Evolutionary conservation across 37 sponge, comb jelly and placozoan genomes (phyloP), one percentile per base, ranked within the genome.

Genomic region (Haliclona indistincta): DNA sequence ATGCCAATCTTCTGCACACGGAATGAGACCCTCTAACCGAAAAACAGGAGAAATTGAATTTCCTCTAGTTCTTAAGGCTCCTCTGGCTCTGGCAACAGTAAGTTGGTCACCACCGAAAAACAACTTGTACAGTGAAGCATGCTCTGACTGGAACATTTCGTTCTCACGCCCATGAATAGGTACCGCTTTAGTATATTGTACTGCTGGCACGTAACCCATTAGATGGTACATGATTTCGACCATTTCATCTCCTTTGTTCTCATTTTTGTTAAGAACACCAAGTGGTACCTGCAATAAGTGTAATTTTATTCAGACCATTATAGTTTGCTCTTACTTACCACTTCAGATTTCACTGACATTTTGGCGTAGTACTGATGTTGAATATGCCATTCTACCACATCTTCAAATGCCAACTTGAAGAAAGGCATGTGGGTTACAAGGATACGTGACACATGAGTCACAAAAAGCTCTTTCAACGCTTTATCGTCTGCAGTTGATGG

Each of bases 201-300:
- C 38, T 37, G 35, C 67, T 42, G 43, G 79, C 13, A 78, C 64
- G 38, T 75, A 75, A 25, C n/a, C 25, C 13, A 62, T 3, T n/a
- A 63, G 38, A 43, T 60, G 41, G 17, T 43, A 32, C 75, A 74
- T 60, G 61, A 74, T 75, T 23, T 62, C 64, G 22, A 75, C 56
- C 76, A 80, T 58, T 40, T 80, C 81, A 47, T 67, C 81, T 44
- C 25, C 41, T 47, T 68, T 80, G 41, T 70, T 80, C 32, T 80
- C 81, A 43, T 80, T 71, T 51, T 42, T 70, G 22, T 63, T 44
- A 26, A 70, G 23, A 43, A 80, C 47, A 26, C 71, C 71, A 29
- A 80, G 32, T 41, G 63, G 76, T 17, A 62, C 64, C 76, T 75
- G 35, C n/a, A 55, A 25, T 7, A n/a, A n/a, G n/a, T n/a, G n/a